A percentile compares a stretch with the other conserved stretches of the same genome.
Conservation (phyloP, 2,888 invertebrate genomes). For the Ophioninae sp. region DNA sequence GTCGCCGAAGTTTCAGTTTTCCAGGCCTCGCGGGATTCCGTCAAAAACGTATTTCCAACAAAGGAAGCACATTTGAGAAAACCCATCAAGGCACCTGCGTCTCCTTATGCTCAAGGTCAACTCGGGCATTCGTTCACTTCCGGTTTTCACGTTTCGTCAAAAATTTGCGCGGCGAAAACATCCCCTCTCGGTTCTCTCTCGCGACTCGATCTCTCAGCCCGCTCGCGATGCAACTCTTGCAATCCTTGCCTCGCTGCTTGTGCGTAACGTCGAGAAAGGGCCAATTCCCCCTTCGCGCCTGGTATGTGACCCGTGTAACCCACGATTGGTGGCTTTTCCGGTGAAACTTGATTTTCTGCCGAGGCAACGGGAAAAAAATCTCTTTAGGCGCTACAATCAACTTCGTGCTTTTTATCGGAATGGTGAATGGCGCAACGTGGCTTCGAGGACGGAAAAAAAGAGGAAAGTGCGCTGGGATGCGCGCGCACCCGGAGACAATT, state of each 20-base stretch:
- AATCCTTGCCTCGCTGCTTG: slow-evolving; percentile 86
- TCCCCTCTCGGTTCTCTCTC: slow-evolving; percentile 61
- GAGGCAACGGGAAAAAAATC: slow-evolving; percentile 53
- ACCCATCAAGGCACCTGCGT: background rate
- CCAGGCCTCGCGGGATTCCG: background rate
- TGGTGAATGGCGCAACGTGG: no score
- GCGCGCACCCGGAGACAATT: background rate
- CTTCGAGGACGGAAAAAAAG: background rate
- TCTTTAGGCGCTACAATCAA: background rate
- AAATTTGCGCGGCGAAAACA: slow-evolving; percentile 66
- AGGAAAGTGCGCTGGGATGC: background rate
- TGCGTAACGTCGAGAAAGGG: slow-evolving; percentile 86
- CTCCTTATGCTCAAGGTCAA: background rate
- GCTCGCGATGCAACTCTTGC: slow-evolving; percentile 83
- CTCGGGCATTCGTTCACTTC: slow-evolving; percentile 21
- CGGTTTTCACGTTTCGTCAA: slow-evolving; percentile 69
- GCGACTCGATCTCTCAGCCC: slow-evolving; percentile 79
- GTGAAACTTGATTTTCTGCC: slow-evolving; percentile 85
- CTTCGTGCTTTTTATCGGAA: no score
- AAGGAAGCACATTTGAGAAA: slow-evolving; percentile 65
- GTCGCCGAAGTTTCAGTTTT: slow-evolving; percentile 1
- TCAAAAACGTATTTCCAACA: slow-evolving; percentile 55
- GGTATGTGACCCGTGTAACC: slow-evolving; percentile 89
- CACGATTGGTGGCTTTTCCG: slow-evolving; percentile 87
- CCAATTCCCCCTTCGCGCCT: slow-evolving; percentile 86